phyloP scores from a whole-genome alignment of 2,113 vertebrate species.

The Otus sunia region DNA sequence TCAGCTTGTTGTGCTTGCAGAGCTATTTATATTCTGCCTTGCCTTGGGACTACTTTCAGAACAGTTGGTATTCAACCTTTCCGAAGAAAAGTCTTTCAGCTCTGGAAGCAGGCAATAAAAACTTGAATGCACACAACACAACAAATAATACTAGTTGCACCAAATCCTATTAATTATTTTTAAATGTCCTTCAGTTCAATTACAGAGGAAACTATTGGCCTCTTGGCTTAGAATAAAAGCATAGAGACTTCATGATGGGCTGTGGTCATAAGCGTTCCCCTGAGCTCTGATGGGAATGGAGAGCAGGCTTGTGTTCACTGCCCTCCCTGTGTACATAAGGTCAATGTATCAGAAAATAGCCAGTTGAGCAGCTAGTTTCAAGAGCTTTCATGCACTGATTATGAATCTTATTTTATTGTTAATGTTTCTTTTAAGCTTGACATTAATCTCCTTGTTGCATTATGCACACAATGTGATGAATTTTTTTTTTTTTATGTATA shows the following conservation, averaged over 20 bases:
- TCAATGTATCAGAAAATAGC: constrained; percentile 38
- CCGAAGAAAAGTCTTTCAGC: constrained; percentile 30
- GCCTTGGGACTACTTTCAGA: constrained; percentile 43
- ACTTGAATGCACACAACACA: background rate
- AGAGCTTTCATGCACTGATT: background rate
- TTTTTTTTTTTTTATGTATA: background rate
- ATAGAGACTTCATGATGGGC: background rate
- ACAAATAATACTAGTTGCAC: constrained; percentile 34
- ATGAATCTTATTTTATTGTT: background rate
- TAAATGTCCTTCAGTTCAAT: constrained; percentile 31
- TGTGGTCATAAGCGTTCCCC: background rate
- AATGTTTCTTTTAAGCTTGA: background rate
- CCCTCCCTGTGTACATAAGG: background rate
- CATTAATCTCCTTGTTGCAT: background rate
- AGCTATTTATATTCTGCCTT: constrained; percentile 50
- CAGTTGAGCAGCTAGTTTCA: background rate
- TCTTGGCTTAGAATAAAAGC: constrained; percentile 46
- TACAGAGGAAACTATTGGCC: constrained; percentile 25
- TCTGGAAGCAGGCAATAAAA: constrained; percentile 37
- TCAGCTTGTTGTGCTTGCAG: constrained; percentile 26
- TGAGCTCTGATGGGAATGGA: constrained; percentile 11
- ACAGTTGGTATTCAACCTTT: constrained; percentile 27
- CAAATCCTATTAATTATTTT: constrained; percentile 58
- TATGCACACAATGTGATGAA: background rate
- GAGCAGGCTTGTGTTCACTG: background rate